Conservation (phyloP, 2,888 invertebrate species). For the Isotomurus palustris region DNA sequence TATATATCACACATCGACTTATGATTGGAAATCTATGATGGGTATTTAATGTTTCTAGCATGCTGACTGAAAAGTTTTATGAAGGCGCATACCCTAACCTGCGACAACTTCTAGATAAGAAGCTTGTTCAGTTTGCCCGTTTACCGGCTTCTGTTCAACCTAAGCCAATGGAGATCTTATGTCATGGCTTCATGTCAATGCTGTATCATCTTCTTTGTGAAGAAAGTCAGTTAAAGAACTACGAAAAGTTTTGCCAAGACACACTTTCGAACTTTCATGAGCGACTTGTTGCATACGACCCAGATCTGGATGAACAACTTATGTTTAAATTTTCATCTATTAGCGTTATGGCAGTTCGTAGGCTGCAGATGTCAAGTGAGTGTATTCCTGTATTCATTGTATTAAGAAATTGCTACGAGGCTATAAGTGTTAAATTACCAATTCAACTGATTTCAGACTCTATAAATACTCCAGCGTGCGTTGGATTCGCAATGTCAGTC, state of each 20-base stretch:
- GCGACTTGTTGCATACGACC: constrained; percentile 30
- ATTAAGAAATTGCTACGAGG: background rate
- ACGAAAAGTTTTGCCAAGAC: constrained; percentile 38
- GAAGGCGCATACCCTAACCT: constrained; percentile 40
- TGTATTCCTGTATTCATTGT: background rate
- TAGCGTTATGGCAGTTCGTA: constrained; percentile 38
- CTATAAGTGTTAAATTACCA: background rate
- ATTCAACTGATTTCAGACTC: constrained; percentile 22
- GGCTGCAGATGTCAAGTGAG: constrained; percentile 37
- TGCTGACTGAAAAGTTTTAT: constrained; percentile 31
- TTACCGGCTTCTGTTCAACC: constrained; percentile 35
- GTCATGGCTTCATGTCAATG: constrained; percentile 29
- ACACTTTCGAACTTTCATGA: constrained; percentile 37
- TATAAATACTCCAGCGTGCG: constrained; percentile 36
- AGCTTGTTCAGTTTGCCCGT: constrained; percentile 38
- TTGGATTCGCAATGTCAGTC: constrained; percentile 40
- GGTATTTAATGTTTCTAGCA: constrained; percentile 15
- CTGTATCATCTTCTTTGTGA: constrained; percentile 40
- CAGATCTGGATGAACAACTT: constrained; percentile 38
- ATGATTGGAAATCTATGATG: too few species aligned
- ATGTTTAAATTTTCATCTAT: constrained; percentile 37
- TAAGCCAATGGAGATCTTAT: constrained; percentile 36
- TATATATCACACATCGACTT: too few species aligned
- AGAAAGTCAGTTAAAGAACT: constrained; percentile 27
- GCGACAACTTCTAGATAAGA: constrained; percentile 30